phyloP scores from a whole-genome alignment of 1,140 invertebrate species.

The Lordiphosa clarofinis region DNA sequence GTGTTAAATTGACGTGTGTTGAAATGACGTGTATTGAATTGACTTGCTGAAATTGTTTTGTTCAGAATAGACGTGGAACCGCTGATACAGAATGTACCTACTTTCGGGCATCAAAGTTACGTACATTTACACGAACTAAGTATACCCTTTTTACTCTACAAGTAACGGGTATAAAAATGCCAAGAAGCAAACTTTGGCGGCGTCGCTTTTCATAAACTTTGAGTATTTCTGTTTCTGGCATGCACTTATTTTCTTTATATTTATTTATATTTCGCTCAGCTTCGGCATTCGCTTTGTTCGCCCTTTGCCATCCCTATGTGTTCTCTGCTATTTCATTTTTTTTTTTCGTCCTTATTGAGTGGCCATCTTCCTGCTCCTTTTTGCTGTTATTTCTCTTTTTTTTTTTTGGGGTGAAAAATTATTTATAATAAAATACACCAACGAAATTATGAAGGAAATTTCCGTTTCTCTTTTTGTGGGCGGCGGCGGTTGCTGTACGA shows the following conservation, averaged over 20 bases:
- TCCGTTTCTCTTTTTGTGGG: constrained; percentile 29
- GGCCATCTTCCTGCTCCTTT: constrained; percentile 19
- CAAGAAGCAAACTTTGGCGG: constrained; percentile 55
- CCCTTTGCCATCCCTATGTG: constrained; percentile 12
- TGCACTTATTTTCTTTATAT: constrained; percentile 71
- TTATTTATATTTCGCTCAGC: constrained; percentile 69
- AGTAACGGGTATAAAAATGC: constrained; percentile 1
- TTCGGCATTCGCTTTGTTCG: constrained; percentile 24
- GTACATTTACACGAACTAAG: too few species aligned
- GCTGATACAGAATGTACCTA: too few species aligned
- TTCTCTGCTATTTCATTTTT: constrained; percentile 5
- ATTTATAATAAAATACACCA: constrained; percentile 71
- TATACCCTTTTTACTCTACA: too few species aligned
- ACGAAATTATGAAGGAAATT: constrained; percentile 69
- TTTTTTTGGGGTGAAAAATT: constrained; percentile 45
- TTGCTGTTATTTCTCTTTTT: not conserved
- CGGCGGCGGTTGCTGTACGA: constrained; percentile 18
- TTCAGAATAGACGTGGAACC: too few species aligned
- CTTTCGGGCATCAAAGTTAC: too few species aligned
- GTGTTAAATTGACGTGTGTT: too few species aligned
- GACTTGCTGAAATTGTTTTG: too few species aligned
- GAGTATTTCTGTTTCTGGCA: constrained; percentile 73
- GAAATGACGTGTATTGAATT: too few species aligned
- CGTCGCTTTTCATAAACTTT: constrained; percentile 73
- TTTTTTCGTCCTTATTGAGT: constrained; percentile 40